A percentile compares a stretch with the other conserved stretches of the same genome.
These are phyloP conservation scores for Tiliacea aurago DNA, from an alignment of 2,888 invertebrate genomes.

Conservation along the genomic window DNA sequence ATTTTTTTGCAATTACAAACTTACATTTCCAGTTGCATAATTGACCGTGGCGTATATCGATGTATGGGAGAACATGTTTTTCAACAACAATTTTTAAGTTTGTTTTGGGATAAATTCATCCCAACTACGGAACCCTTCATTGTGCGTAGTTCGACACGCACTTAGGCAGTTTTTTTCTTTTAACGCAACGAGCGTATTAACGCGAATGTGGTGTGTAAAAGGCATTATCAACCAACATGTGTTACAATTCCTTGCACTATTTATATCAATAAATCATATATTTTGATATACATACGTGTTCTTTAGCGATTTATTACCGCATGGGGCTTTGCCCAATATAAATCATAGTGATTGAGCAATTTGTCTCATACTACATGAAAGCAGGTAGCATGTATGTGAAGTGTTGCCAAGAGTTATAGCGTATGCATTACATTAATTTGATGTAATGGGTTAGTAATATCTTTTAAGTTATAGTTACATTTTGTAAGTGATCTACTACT, in stretches of 20 bases:
- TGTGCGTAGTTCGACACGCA: too few relatives aligned
- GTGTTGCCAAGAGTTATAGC: slow-evolving; percentile 42
- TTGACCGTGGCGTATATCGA: too few relatives aligned
- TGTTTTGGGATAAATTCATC: too few relatives aligned
- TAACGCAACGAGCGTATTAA: neutral
- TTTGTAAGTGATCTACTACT: slow-evolving; percentile 31
- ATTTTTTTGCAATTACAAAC: too few relatives aligned
- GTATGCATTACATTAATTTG: slow-evolving; percentile 29
- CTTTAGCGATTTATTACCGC: slow-evolving; percentile 28
- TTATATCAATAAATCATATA: slow-evolving; percentile 40
- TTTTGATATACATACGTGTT: slow-evolving; percentile 44
- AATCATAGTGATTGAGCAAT: slow-evolving; percentile 52
- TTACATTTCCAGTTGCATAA: too few relatives aligned
- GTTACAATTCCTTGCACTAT: slow-evolving; percentile 14
- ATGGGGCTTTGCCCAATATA: slow-evolving; percentile 23
- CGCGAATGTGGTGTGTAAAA: neutral
- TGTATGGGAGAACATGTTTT: too few relatives aligned
- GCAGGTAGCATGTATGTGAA: slow-evolving; percentile 27
- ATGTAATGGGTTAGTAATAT: slow-evolving; percentile 37
- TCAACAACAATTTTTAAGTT: too few relatives aligned
- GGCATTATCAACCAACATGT: neutral
- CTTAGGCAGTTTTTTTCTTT: too few relatives aligned
- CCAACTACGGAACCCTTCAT: too few relatives aligned
- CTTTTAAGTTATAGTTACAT: slow-evolving; percentile 20
- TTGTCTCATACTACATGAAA: slow-evolving; percentile 40